Percentiles rank a stretch among this genome's conserved stretches.
Conservation (phyloP, 2,797 vertebrate species). For the Moxostoma hubbsi region DNA sequence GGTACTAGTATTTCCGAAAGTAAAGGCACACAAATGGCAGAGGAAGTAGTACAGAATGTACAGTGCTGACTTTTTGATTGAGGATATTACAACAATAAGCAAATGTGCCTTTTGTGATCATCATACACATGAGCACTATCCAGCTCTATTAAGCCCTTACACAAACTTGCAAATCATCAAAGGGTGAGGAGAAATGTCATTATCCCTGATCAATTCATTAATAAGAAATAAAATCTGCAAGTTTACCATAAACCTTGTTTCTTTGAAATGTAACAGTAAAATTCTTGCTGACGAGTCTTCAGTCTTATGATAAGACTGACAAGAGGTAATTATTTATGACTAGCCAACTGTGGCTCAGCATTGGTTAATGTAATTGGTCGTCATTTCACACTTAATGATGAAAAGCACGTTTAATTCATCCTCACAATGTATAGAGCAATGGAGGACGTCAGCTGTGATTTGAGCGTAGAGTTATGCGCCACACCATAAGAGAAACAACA, state of each 20-base stretch:
- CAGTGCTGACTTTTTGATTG: constrained; percentile 10
- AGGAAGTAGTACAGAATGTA: not conserved
- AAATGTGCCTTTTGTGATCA: constrained; percentile 26
- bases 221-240: not conserved
- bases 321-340: constrained; percentile 26
- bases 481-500: constrained; percentile 79
- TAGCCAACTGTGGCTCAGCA: constrained; percentile 48
- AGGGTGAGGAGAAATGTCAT: not conserved
- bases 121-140: constrained; percentile 1
- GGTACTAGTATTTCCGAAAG: too few relatives aligned
- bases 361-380: constrained; percentile 74
- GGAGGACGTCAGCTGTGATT: constrained; percentile 77
- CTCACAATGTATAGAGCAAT: constrained; percentile 81
- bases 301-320: constrained; percentile 11
- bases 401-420: constrained; percentile 79
- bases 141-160: not conserved
- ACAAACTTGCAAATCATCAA: constrained; percentile 36
- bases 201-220: constrained; percentile 13
- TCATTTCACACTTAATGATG: constrained; percentile 69
- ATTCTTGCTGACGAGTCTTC: constrained; percentile 63
- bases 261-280: not conserved
- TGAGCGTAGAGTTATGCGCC: constrained; percentile 67
- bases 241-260: not conserved
- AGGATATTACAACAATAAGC: constrained; percentile 3
- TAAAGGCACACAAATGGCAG: not conserved